Conservation (phyloP, 2,113 vertebrate species). For the Electrona antarctica region DNA sequence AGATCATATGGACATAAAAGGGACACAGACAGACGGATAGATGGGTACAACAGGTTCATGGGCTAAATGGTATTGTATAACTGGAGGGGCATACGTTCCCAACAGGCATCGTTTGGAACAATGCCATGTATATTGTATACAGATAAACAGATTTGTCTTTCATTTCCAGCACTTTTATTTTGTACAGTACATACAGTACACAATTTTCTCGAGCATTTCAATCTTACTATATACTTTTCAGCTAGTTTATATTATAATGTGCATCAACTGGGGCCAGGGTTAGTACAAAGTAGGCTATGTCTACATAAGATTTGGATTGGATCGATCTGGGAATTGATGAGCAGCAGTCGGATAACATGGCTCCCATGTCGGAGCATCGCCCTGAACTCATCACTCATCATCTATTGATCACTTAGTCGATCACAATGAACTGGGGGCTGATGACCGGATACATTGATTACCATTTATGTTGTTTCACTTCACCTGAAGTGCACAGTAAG, state of each 20-base stretch:
- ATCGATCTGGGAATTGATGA: conserved; percentile 43
- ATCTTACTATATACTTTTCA: neutral
- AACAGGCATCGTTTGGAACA: too few relatives aligned
- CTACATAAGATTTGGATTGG: neutral
- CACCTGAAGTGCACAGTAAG: conserved; percentile 8
- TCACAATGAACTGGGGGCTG: conserved; percentile 40
- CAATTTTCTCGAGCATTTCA: too few relatives aligned
- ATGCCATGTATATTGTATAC: too few relatives aligned
- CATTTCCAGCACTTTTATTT: too few relatives aligned
- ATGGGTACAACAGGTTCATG: neutral
- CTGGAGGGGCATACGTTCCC: too few relatives aligned
- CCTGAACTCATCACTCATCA: conserved; percentile 31
- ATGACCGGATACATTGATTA: conserved; percentile 51
- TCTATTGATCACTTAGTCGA: conserved; percentile 41
- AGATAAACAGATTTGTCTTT: too few relatives aligned
- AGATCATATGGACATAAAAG: too few relatives aligned
- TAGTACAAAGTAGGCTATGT: too few relatives aligned
- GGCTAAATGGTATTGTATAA: too few relatives aligned
- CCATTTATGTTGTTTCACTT: conserved; percentile 18
- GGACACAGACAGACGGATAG: neutral
- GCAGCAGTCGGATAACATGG: conserved; percentile 16
- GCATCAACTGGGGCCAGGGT: too few relatives aligned
- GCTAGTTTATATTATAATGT: neutral
- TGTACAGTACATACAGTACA: too few relatives aligned
- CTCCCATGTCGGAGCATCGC: neutral